A percentile compares a stretch with the other conserved stretches of the same genome.
phyloP scores from a whole-genome alignment of 2,113 vertebrate species.

The Chauna torquata region DNA sequence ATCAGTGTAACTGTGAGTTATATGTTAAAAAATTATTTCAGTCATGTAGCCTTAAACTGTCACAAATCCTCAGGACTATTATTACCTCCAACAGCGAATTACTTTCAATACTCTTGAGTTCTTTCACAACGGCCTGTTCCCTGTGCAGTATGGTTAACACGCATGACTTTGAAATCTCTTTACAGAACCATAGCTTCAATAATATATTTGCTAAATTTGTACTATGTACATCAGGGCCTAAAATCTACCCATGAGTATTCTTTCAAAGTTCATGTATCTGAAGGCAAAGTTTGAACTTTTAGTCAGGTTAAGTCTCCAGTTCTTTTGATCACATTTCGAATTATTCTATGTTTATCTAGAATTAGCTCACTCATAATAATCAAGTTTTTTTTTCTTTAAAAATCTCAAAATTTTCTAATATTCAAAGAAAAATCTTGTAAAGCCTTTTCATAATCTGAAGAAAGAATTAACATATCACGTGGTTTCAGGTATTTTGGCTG shows the following conservation, averaged over 20 bases:
- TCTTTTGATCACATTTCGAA: neutral
- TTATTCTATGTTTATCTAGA: neutral
- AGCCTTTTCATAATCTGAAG: neutral
- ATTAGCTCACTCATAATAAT: neutral
- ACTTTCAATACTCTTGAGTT: neutral
- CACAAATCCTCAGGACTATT: neutral
- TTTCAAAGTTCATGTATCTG: neutral
- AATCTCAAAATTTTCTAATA: neutral
- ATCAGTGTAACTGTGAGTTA: neutral
- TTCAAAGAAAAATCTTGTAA: neutral
- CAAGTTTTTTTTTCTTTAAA: neutral
- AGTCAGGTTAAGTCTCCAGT: neutral
- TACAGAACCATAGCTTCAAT: neutral
- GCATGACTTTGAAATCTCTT: neutral
- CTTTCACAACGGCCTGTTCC: neutral
- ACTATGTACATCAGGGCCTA: neutral
- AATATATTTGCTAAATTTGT: slow-evolving; percentile 8
- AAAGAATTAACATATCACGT: neutral
- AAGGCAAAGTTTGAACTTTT: neutral
- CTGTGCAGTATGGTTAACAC: neutral
- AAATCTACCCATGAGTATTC: neutral
- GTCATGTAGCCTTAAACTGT: neutral
- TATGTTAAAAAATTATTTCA: neutral
- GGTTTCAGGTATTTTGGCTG: neutral
- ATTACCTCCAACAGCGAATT: neutral